Evolutionary conservation across 2,888 invertebrate species (phyloP).

Genomic region (Erebia epiphron): DNA sequence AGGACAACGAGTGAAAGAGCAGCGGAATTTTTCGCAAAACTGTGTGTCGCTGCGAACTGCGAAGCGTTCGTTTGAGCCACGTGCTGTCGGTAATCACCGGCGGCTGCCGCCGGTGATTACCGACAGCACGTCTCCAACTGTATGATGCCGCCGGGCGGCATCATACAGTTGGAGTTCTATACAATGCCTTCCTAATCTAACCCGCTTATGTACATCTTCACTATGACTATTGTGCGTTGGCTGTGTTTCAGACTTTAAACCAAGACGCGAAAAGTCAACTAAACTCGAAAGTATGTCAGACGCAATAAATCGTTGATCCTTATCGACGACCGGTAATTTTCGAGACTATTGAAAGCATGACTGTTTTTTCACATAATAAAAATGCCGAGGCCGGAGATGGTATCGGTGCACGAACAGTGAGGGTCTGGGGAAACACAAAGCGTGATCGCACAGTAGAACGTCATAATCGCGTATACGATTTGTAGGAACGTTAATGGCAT

Average conservation of each 20-base stretch:
- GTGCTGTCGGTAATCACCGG: too few species aligned
- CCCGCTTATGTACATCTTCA: too few species aligned
- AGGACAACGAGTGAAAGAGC: too few species aligned
- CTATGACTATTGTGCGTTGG: neutral
- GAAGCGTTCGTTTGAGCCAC: too few species aligned
- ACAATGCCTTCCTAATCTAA: too few species aligned
- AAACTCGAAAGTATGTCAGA: constrained; percentile 63
- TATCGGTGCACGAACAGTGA: constrained; percentile 39
- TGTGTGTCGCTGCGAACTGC: too few species aligned
- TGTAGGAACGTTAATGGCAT: too few species aligned
- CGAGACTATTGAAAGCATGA: constrained; percentile 58
- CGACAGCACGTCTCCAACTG: too few species aligned
- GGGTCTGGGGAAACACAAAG: neutral
- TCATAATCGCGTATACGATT: neutral
- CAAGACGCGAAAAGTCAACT: constrained; percentile 47
- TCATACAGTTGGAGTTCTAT: too few species aligned
- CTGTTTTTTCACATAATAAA: constrained; percentile 50
- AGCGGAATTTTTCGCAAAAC: too few species aligned
- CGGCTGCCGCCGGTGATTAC: too few species aligned
- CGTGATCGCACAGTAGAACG: neutral
- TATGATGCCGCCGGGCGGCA: too few species aligned
- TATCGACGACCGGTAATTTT: constrained; percentile 52
- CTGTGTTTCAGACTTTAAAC: neutral
- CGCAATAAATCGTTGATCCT: constrained; percentile 57
- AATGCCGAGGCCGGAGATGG: constrained; percentile 36